Percentiles rank a stretch among this genome's conserved stretches.
phyloP scores from a whole-genome alignment of 2,888 invertebrate genomes.

The Rambutsinella grinnellia region DNA sequence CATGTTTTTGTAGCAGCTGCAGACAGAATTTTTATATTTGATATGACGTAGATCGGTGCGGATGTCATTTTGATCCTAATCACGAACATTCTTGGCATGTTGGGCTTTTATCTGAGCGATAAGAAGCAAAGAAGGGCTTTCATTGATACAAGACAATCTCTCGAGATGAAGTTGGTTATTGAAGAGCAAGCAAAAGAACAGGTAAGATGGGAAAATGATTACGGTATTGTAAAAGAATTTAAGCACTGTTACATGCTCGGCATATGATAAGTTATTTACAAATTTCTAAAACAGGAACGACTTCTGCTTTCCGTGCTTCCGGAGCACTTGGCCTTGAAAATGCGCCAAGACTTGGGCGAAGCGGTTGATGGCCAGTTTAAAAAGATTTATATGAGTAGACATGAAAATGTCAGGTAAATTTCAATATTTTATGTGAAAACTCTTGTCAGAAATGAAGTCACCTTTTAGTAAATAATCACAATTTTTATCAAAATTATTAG shows the following conservation, averaged over 20 bases:
- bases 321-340: conserved; percentile 92
- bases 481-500: too few species aligned
- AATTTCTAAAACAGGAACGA: too few species aligned
- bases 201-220: conserved; percentile 72
- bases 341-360: conserved; percentile 93
- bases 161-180: conserved; percentile 91
- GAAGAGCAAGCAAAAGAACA: conserved; percentile 95
- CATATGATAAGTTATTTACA: too few species aligned
- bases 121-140: conserved; percentile 85
- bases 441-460: too few species aligned
- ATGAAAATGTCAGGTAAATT: conserved; percentile 89
- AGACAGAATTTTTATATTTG: neutral
- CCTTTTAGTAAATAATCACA: too few species aligned
- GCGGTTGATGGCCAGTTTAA: conserved; percentile 93
- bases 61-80: conserved; percentile 80
- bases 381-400: conserved; percentile 93
- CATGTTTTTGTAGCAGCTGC: neutral
- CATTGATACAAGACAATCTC: conserved; percentile 88
- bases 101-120: conserved; percentile 82
- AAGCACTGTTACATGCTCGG: too few species aligned
- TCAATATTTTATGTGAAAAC: too few species aligned
- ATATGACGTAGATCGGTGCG: conserved; percentile 79
- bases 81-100: conserved; percentile 81
- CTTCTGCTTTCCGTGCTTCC: conserved; percentile 89
- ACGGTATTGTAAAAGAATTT: neutral